Percentiles rank a stretch among this genome's conserved stretches.
Evolutionary conservation across 2,113 vertebrate species (phyloP).

Genomic region (Centropus bengalensis): DNA sequence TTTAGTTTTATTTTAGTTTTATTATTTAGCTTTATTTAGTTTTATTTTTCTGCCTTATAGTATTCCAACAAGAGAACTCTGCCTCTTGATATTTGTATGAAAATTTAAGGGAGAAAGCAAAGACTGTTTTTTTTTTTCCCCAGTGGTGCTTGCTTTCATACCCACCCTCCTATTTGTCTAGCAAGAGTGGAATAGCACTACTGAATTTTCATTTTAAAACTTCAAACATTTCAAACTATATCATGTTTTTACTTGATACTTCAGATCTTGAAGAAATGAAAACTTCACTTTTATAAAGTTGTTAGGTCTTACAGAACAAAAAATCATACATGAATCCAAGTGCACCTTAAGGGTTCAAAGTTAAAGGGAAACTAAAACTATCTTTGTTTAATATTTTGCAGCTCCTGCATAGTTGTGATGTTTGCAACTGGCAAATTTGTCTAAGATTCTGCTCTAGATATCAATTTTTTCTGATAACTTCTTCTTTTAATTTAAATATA

Average conservation of each 20-base stretch:
- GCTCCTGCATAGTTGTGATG: background rate
- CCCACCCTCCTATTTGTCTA: background rate
- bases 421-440: background rate
- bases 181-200: background rate
- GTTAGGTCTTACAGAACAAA: background rate
- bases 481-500: background rate
- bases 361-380: background rate
- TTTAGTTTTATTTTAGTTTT: too few species aligned
- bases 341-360: background rate
- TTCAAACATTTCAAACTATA: background rate
- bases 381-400: background rate
- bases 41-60: background rate
- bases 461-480: background rate
- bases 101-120: background rate
- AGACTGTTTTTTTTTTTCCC: background rate
- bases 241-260: background rate
- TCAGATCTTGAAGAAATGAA: background rate
- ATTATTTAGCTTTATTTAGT: background rate
- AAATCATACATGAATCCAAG: background rate
- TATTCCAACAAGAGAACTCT: background rate
- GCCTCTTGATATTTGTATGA: background rate
- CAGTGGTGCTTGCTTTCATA: background rate
- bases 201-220: background rate
- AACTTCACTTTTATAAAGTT: background rate
- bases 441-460: background rate